Base-by-base conservation (phyloP, 2,888 invertebrate species). In the Cephus rjabovi region DNA sequence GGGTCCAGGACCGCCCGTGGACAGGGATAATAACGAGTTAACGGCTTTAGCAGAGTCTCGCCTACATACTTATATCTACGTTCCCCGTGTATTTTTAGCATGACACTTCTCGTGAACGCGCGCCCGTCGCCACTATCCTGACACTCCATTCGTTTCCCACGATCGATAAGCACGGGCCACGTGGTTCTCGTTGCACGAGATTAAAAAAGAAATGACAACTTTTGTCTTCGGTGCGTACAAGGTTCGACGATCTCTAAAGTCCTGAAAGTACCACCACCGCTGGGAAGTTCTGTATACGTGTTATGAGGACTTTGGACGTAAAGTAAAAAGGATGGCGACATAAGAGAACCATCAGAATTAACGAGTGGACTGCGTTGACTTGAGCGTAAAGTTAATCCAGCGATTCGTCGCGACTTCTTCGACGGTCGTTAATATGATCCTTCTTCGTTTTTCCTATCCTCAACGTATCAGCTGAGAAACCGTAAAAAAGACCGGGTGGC, bases 81-180 rank as follows among this genome's bases (percentile, higher is more conserved):
- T 56, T 56, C 23, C 56, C 23, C 9, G 9, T 23, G 23, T 56
- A 56, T 56, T 56, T 56, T 56, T 56, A 56, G 56, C 56, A 56
- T 56, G 56, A 56, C 56, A 56, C 23, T 56, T 56, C 56, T 56
- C 23, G 56, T 9, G 56, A 56, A 56, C 56, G 56, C 77, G 75
- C n/a, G n/a, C 35, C 12, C 56, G 34, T 12, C n/a, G 34, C 30
- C n/a, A 74, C 34, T 76, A 68, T 23, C 56, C 33, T 78, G 30
- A 83, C 81, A 82, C 76, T 83, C 69, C 77, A 79, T 83, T 73
- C 56, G 56, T 56, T 56, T 56, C 56, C 56, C 56, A n/a, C 69
- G 75, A 31, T 12, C 69, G 23, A 31, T 56, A 56, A 9, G 9
- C 56, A 56, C 23, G 23, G 23, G 9, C 56, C 56, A 15, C 56